A percentile compares a stretch with the other conserved stretches of the same genome.
These are phyloP conservation scores for Harlomillsia oculata DNA, from an alignment of 1,140 invertebrate genomes.

Conservation along the genomic window DNA sequence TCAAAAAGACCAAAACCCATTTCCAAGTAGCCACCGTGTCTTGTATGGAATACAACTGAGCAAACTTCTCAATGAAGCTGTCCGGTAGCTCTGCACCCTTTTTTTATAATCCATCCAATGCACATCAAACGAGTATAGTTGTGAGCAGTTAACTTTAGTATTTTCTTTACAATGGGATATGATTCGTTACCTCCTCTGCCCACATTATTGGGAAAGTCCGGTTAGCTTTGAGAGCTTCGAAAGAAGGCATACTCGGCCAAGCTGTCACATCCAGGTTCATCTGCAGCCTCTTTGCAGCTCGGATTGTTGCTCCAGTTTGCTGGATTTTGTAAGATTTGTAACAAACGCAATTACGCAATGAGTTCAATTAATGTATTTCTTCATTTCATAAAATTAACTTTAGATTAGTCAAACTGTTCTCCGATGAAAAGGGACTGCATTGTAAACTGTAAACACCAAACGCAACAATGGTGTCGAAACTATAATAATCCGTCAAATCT, in stretches of 20 bases:
- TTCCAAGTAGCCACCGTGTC: constrained; percentile 9
- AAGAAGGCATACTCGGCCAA: constrained; percentile 38
- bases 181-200: constrained; percentile 47
- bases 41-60: constrained; percentile 4
- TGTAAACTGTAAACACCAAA: too few species aligned
- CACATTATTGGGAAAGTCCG: constrained; percentile 47
- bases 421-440: too few species aligned
- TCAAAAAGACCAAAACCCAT: constrained; percentile 14
- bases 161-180: neutral
- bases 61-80: constrained; percentile 3
- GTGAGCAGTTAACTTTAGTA: too few species aligned
- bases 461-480: too few species aligned
- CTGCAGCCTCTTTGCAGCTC: constrained; percentile 34
- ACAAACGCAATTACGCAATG: too few species aligned
- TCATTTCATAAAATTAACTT: too few species aligned
- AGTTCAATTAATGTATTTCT: too few species aligned
- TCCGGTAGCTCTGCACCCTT: constrained; percentile 21
- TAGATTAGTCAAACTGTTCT: too few species aligned
- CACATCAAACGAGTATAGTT: too few species aligned
- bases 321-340: too few species aligned
- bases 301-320: neutral
- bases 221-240: constrained; percentile 38
- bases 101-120: neutral
- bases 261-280: constrained; percentile 41
- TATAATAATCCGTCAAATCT: too few species aligned